phyloP scores from a whole-genome alignment of 2,888 invertebrate genomes.

The Drosophila meridiana region DNA sequence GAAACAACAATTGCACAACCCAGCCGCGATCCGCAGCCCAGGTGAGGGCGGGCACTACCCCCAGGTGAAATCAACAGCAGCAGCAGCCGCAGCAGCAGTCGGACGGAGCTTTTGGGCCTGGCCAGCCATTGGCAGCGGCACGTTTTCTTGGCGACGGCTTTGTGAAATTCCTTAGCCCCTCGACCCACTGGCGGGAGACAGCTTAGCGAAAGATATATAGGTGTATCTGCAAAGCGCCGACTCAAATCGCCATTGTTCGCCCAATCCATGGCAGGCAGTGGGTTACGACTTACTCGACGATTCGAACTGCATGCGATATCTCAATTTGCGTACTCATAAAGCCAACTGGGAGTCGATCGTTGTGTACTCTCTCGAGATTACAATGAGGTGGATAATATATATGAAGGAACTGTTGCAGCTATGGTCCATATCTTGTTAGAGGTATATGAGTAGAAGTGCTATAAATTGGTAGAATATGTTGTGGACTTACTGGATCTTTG shows the following conservation, averaged over 20 bases:
- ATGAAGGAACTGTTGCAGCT: background rate
- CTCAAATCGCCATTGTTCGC: constrained; percentile 76
- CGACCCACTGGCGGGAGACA: constrained; percentile 28
- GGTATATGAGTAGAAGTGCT: no score
- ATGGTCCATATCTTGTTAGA: background rate
- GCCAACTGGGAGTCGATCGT: constrained; percentile 33
- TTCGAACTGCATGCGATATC: constrained; percentile 76
- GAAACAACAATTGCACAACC: constrained; percentile 69
- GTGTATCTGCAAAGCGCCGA: constrained; percentile 42
- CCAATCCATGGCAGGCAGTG: constrained; percentile 46
- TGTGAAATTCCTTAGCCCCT: constrained; percentile 61
- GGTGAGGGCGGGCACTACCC: constrained; percentile 42
- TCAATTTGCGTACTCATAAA: constrained; percentile 76
- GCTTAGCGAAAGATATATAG: constrained; percentile 32
- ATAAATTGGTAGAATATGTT: no score
- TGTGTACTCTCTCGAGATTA: constrained; percentile 3
- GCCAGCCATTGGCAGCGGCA: constrained; percentile 68
- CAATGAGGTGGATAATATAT: background rate
- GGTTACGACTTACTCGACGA: constrained; percentile 71
- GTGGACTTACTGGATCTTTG: no score
- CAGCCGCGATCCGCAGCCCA: background rate
- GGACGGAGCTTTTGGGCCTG: constrained; percentile 31
- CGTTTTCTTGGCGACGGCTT: constrained; percentile 61
- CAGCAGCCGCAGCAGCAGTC: constrained; percentile 25
- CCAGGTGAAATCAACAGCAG: constrained; percentile 74